Percentiles rank a stretch among this genome's conserved stretches.
Evolutionary conservation across 1,140 invertebrate species (phyloP).

Genomic region (Aphaenogaster rudis): DNA sequence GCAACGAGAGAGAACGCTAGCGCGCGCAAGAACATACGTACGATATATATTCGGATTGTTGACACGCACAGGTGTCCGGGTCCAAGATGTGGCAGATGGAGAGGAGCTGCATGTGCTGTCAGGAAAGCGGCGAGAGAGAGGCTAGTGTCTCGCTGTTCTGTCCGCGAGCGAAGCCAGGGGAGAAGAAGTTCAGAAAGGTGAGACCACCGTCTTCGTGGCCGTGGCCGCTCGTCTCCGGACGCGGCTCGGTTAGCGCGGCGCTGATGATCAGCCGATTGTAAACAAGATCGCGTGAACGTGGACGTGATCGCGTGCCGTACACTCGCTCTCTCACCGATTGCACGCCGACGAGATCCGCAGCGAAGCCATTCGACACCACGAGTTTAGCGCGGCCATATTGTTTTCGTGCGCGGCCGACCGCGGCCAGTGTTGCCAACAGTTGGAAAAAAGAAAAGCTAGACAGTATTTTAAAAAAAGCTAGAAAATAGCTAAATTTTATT

Average conservation of each 20-base stretch:
- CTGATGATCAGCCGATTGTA: not conserved
- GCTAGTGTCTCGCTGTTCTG: constrained; percentile 95
- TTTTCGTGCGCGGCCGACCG: constrained; percentile 68
- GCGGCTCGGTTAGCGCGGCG: not conserved
- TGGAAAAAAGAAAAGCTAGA: too few species aligned
- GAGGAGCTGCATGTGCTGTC: constrained; percentile 97
- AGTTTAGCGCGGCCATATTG: constrained; percentile 78
- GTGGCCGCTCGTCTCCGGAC: not conserved
- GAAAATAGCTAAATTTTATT: too few species aligned
- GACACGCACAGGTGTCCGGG: constrained; percentile 92
- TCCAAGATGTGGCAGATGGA: constrained; percentile 99
- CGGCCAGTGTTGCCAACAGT: too few species aligned
- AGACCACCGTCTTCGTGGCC: constrained; percentile 25
- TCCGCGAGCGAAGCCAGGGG: constrained; percentile 94
- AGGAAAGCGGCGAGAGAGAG: constrained; percentile 96
- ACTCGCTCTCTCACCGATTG: not conserved
- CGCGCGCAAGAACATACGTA: not conserved
- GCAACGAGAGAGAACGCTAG: not conserved
- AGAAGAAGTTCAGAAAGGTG: constrained; percentile 95
- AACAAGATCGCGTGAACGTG: not conserved
- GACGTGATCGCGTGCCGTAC: not conserved
- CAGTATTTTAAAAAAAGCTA: too few species aligned
- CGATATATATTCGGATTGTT: not conserved
- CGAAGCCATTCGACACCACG: constrained; percentile 70
- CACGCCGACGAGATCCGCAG: constrained; percentile 15